Percentiles rank a stretch among this genome's conserved stretches.
Evolutionary conservation across 2,797 vertebrate genomes (phyloP).

Genomic region (Danionella dracula): DNA sequence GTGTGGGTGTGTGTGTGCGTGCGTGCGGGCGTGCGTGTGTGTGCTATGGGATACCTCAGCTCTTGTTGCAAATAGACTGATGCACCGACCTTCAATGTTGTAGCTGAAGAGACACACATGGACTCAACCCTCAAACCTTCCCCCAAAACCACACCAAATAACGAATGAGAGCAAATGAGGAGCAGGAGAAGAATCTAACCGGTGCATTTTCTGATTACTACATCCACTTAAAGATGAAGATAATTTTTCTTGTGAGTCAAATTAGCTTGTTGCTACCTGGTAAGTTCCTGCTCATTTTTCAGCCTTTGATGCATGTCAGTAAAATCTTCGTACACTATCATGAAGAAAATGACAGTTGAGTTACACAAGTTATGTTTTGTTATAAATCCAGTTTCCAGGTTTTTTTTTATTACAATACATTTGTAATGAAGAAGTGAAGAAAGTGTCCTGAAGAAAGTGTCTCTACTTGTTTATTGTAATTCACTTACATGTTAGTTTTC

Average conservation of each 20-base stretch:
- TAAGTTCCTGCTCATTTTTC: slow-evolving; percentile 48
- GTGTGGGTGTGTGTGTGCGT: background rate
- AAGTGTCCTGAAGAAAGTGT: no score
- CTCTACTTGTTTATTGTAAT: no score
- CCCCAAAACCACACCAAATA: background rate
- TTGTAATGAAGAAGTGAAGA: no score
- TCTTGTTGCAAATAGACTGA: slow-evolving; percentile 61
- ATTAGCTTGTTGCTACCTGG: slow-evolving; percentile 65
- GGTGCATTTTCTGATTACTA: slow-evolving; percentile 35
- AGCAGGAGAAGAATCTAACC: background rate
- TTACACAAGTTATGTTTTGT: no score
- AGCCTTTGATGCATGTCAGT: no score
- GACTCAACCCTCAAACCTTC: background rate
- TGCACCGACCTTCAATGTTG: slow-evolving; percentile 30
- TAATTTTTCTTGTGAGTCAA: slow-evolving; percentile 56
- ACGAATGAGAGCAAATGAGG: background rate
- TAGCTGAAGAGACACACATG: background rate
- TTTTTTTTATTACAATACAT: no score
- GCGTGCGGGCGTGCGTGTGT: slow-evolving; percentile 30
- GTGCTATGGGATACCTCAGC: slow-evolving; percentile 59
- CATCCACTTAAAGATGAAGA: slow-evolving; percentile 62
- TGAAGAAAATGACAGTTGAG: no score
- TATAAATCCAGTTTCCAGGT: no score
- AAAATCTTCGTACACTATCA: no score
- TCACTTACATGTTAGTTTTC: no score